phyloP scores from a whole-genome alignment of 2,113 vertebrate species.

The Origma solitaria region DNA sequence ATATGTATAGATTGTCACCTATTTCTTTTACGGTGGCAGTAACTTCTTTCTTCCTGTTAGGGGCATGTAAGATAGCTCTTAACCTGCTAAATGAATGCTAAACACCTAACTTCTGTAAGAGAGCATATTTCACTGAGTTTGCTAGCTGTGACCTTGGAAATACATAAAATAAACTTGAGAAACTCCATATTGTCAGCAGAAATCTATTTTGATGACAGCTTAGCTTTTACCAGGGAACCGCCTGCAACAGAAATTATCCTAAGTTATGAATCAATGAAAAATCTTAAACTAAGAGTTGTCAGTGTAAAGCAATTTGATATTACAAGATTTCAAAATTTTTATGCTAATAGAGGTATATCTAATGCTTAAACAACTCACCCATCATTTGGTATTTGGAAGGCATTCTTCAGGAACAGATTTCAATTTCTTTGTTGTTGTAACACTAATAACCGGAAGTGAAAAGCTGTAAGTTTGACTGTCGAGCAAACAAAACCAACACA shows the following conservation, averaged over 20 bases:
- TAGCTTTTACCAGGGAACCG: background rate
- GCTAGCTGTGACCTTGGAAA: background rate
- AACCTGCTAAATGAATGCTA: background rate
- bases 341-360: background rate
- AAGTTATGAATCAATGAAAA: background rate
- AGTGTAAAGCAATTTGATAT: background rate
- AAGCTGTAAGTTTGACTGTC: background rate
- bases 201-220: background rate
- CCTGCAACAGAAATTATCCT: background rate
- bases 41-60: background rate
- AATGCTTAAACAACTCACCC: background rate
- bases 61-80: background rate
- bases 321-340: background rate
- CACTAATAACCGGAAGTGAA: background rate
- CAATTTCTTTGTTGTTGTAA: background rate
- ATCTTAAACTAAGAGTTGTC: background rate
- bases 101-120: background rate
- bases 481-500: background rate
- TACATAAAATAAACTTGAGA: background rate
- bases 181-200: background rate
- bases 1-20: background rate
- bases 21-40: background rate
- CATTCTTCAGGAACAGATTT: background rate
- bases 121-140: background rate
- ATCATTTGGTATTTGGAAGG: background rate